Evolutionary conservation across 30 jellyfish, hydroid and myxozoan genomes (phyloP).

Genomic region (Hydractinia echinata): DNA sequence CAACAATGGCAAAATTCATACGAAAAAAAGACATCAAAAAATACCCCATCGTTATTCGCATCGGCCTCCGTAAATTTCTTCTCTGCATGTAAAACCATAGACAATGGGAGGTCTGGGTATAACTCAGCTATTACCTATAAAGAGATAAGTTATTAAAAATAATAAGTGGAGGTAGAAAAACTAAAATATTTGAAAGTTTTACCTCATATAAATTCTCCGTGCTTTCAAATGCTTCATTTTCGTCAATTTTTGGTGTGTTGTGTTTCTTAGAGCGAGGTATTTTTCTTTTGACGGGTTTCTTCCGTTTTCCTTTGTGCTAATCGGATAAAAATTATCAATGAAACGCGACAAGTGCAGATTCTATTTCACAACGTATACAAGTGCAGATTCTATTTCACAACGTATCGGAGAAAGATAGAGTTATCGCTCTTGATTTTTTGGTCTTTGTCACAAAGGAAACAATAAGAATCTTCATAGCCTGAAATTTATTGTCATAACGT

Average conservation of each 20-base stretch:
- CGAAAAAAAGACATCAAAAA: background rate
- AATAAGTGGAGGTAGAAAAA: background rate
- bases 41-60: constrained; percentile 68
- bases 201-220: constrained; percentile 67
- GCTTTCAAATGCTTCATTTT: constrained; percentile 49
- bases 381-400: too few species aligned
- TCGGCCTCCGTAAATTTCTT: constrained; percentile 82
- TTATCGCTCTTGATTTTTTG: too few species aligned
- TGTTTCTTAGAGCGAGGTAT: constrained; percentile 52
- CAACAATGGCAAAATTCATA: background rate
- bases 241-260: constrained; percentile 37
- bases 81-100: constrained; percentile 69
- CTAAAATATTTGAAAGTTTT: background rate
- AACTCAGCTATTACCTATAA: constrained; percentile 62
- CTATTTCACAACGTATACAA: too few species aligned
- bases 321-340: too few species aligned
- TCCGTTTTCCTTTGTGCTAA: constrained; percentile 25
- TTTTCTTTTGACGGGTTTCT: constrained; percentile 64
- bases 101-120: constrained; percentile 63
- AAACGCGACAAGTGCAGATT: too few species aligned
- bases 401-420: too few species aligned
- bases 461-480: too few species aligned
- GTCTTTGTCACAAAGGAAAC: too few species aligned
- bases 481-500: too few species aligned
- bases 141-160: background rate